phyloP scores from a whole-genome alignment of 2,888 invertebrate genomes.

The Mayetiola destructor region DNA sequence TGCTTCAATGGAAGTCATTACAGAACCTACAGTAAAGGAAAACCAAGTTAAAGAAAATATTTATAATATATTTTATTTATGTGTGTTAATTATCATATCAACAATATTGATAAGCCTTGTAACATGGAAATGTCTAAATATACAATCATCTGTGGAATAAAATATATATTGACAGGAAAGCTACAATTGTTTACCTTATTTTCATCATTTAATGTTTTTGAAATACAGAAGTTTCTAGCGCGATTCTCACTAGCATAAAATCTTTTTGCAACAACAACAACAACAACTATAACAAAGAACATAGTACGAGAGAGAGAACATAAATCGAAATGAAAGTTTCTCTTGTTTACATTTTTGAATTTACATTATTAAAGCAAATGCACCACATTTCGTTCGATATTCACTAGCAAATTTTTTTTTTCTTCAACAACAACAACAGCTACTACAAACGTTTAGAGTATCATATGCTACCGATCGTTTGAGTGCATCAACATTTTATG shows the following conservation, averaged over 20 bases:
- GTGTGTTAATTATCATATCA: background rate
- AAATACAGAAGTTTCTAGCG: background rate
- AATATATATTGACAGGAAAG: background rate
- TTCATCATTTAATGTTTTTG: background rate
- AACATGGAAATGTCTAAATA: background rate
- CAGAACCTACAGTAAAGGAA: background rate
- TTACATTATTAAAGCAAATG: background rate
- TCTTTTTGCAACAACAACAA: background rate
- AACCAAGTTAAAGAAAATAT: background rate
- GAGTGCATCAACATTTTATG: too few species aligned
- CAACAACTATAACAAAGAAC: too few species aligned
- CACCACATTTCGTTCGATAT: too few species aligned
- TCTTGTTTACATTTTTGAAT: background rate
- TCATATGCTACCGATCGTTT: too few species aligned
- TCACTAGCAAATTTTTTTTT: too few species aligned
- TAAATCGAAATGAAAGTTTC: background rate
- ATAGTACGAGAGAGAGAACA: background rate
- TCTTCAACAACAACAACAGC: too few species aligned
- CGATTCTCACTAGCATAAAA: background rate
- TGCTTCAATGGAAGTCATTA: background rate
- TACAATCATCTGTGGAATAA: conserved; percentile 2
- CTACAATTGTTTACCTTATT: conserved; percentile 2
- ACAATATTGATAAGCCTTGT: background rate
- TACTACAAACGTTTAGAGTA: too few species aligned
- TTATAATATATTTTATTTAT: background rate